Conservation (phyloP, 2,113 vertebrate genomes). For the Hiodon tergisus region DNA sequence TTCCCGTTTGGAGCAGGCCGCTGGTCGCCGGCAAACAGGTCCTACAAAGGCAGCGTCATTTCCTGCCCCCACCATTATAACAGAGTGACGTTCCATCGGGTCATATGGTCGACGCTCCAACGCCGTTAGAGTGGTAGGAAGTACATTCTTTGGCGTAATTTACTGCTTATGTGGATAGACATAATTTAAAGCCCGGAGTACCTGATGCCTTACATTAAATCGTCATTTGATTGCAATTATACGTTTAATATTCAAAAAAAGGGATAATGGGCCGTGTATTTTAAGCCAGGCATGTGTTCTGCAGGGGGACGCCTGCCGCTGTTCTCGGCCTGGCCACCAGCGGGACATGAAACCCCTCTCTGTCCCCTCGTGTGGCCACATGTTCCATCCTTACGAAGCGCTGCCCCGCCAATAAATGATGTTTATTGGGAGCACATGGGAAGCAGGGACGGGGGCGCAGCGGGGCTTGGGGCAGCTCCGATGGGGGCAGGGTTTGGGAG, state of each 20-base stretch:
- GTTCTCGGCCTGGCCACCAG: background rate
- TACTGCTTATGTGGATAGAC: background rate
- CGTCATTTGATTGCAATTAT: background rate
- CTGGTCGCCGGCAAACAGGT: background rate
- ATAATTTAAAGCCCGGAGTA: no score
- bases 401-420: constrained; percentile 34
- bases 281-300: background rate
- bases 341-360: constrained; percentile 10
- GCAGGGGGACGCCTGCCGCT: background rate
- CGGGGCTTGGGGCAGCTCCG: constrained; percentile 32
- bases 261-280: background rate
- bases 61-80: background rate
- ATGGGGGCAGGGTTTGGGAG: constrained; percentile 33
- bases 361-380: background rate
- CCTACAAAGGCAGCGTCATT: no score
- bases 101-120: no score
- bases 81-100: no score
- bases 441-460: constrained; percentile 34
- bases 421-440: constrained; percentile 48
- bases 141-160: background rate
- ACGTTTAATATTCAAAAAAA: background rate
- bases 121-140: no score
- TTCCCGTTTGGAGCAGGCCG: background rate
- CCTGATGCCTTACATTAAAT: background rate
- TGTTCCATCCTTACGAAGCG: background rate